Evolutionary conservation across 2,113 vertebrate species (phyloP).

Genomic region (Willisornis vidua): DNA sequence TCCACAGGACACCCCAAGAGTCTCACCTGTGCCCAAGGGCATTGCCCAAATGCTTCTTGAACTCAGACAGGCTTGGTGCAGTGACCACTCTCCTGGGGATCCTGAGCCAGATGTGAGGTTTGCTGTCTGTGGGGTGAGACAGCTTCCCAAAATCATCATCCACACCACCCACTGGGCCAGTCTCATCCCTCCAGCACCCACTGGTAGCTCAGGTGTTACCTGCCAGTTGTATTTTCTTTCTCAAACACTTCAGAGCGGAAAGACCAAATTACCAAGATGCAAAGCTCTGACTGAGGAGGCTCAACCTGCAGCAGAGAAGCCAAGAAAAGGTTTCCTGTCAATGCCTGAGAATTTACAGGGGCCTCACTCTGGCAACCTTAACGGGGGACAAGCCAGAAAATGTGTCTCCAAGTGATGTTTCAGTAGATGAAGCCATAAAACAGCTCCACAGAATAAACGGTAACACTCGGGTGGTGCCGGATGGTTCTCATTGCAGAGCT

Average conservation of each 20-base stretch:
- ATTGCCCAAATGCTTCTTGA: neutral
- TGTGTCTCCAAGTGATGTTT: neutral
- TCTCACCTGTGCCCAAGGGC: too few relatives aligned
- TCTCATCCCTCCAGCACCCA: neutral
- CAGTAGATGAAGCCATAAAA: neutral
- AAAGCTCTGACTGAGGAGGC: neutral
- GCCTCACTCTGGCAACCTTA: neutral
- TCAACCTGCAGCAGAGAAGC: neutral
- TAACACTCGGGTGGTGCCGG: neutral
- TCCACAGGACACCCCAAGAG: neutral
- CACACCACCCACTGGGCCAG: neutral
- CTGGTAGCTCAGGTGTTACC: neutral
- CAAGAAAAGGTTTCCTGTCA: neutral
- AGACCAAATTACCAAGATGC: neutral
- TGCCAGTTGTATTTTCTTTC: neutral
- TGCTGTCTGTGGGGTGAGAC: neutral
- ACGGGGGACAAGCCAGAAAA: neutral
- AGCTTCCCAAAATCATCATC: neutral
- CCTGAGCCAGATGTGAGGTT: neutral
- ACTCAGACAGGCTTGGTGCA: neutral
- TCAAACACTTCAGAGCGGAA: neutral
- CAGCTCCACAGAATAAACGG: neutral
- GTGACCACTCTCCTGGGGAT: neutral
- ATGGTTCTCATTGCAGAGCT: neutral
- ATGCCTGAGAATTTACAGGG: neutral